phyloP scores from a whole-genome alignment of 1,140 invertebrate genomes.

The Drosophila eugracilis region DNA sequence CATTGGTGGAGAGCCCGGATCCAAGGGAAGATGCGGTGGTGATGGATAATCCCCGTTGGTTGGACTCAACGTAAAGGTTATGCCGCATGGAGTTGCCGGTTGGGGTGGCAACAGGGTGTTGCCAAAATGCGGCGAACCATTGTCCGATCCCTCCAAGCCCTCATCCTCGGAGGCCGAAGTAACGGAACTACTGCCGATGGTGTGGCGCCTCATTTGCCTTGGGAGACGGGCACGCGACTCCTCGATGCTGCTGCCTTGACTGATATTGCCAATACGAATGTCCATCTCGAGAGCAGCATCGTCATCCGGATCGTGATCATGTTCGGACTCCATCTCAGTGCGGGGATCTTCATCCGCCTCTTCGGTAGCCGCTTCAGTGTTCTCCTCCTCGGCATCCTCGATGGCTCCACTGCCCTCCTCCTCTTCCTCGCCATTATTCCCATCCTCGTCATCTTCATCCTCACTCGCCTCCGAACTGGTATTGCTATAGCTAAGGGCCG shows the following conservation, averaged over 20 bases:
- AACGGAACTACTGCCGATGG: slow-evolving; percentile 76
- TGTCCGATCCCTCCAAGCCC: slow-evolving; percentile 68
- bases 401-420: slow-evolving; percentile 24
- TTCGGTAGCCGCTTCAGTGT: slow-evolving; percentile 56
- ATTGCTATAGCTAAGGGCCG: slow-evolving; percentile 84
- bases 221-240: slow-evolving; percentile 67
- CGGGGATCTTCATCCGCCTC: slow-evolving; percentile 47
- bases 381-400: slow-evolving; percentile 61
- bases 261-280: slow-evolving; percentile 65
- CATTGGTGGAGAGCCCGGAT: slow-evolving; percentile 85
- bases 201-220: slow-evolving; percentile 75
- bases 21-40: slow-evolving; percentile 64
- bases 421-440: slow-evolving; percentile 71
- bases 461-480: slow-evolving; percentile 86
- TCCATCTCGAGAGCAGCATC: slow-evolving; percentile 77
- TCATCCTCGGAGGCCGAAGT: slow-evolving; percentile 71
- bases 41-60: slow-evolving; percentile 84
- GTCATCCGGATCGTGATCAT: slow-evolving; percentile 55
- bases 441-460: slow-evolving; percentile 86
- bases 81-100: slow-evolving; percentile 85
- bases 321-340: slow-evolving; percentile 28
- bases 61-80: slow-evolving; percentile 90
- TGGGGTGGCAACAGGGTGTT: slow-evolving; percentile 72
- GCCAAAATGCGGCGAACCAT: slow-evolving; percentile 77
- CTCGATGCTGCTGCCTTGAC: slow-evolving; percentile 76